A percentile compares a stretch with the other conserved stretches of the same genome.
Conservation (phyloP, 2,888 invertebrate genomes). For the Lasioglossum malachurum region DNA sequence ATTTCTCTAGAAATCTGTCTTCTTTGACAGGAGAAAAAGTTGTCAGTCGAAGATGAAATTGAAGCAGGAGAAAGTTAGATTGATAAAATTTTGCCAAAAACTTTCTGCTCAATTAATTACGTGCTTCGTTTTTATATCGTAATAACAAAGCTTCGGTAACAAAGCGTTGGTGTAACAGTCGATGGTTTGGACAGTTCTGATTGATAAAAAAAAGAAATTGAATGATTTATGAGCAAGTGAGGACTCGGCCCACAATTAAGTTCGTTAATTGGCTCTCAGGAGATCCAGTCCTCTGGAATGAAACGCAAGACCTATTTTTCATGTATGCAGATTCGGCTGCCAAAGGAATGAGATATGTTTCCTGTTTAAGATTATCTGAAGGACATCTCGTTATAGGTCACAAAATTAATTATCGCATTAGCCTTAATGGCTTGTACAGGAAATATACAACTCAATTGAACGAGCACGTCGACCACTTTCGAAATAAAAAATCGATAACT, state of each 20-base stretch:
- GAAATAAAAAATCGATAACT: not conserved
- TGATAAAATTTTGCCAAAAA: not conserved
- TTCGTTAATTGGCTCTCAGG: constrained; percentile 48
- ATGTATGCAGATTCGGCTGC: constrained; percentile 6
- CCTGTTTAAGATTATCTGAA: not conserved
- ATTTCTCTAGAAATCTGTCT: not conserved
- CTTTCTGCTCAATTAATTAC: not conserved
- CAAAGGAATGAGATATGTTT: constrained; percentile 1
- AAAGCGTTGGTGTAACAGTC: not conserved
- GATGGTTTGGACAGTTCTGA: not conserved
- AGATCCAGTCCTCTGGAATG: constrained; percentile 37
- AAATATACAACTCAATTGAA: not conserved
- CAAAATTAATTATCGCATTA: not conserved
- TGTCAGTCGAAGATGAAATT: not conserved
- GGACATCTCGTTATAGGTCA: not conserved
- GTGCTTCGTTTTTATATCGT: not conserved
- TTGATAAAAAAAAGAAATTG: not conserved
- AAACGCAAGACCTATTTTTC: constrained; percentile 20
- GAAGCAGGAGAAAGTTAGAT: not conserved
- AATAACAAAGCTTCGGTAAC: not conserved
- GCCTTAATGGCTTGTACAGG: not conserved
- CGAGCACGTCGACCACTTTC: not conserved
- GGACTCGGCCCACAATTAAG: constrained; percentile 42
- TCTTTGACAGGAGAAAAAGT: not conserved
- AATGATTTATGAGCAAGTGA: constrained; percentile 12